Evolutionary conservation across 2,113 vertebrate genomes (phyloP), one percentile per base, ranked within the genome.

Genomic region (Siniperca chuatsi): DNA sequence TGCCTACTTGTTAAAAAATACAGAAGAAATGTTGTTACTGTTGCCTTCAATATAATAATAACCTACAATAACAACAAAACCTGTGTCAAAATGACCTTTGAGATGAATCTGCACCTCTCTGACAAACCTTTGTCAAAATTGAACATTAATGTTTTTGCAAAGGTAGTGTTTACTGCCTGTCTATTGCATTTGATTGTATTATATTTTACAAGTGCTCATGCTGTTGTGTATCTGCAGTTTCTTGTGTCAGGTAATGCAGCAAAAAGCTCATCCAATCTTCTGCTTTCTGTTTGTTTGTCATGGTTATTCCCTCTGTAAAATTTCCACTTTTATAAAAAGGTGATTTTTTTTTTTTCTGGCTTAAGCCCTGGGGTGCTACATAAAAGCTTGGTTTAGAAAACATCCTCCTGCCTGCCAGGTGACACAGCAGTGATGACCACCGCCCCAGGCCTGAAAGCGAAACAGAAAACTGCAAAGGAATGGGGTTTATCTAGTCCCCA

Each of bases 321-420:
- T 70, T n/a, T 81, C n/a, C 35, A 75, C 76, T 81, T 89, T 88
- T 64, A 81, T 83, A 46, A 82, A 76, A 81, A 78, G 48, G 46
- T 50, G 25, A n/a, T 75, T 46, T 58, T 15, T 66, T 42, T 54
- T 55, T 80, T 62, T 70, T 20, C 55, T 70, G 70, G 67, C 88
- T 80, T n/a, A 18, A 18, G 25, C 71, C 75, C 82, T 74, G 75
- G 78, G 84, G 86, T 81, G 85, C 57, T 25, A 83, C 75, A 88
- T 86, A 75, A 93, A 87, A 85, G 83, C 50, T 68, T 40, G 52
- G 66, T 79, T 86, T 89, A 71, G 76, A 75, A 85, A 82, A 73
- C 82, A 72, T 71, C 78, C n/a, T 57, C 67, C 81, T 55, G 71
- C 70, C 89, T 72, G 75, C 74, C 60, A 76, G 81, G 87, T 84